Evolutionary conservation across 2,888 invertebrate species (phyloP).

Genomic region (Drosophila macrospina): DNA sequence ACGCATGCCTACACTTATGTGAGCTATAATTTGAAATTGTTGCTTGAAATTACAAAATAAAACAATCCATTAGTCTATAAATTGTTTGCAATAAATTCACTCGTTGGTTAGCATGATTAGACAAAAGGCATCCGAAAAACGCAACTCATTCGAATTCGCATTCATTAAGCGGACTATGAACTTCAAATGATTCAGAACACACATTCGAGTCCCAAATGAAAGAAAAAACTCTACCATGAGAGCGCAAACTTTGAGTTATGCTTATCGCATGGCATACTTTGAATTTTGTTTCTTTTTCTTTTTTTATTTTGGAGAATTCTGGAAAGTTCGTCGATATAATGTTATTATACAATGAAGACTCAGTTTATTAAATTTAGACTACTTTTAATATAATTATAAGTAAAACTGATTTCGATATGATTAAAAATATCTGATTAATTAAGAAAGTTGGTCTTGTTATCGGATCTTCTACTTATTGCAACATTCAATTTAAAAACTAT

Average conservation of each 20-base stretch:
- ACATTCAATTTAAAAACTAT: background rate
- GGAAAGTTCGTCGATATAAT: conserved; percentile 39
- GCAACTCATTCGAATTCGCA: conserved; percentile 50
- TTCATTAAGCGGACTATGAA: conserved; percentile 59
- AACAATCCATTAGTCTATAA: background rate
- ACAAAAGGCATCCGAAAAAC: conserved; percentile 39
- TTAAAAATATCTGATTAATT: no score
- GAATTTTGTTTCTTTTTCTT: conserved; percentile 16
- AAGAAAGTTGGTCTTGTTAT: no score
- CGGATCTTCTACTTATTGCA: no score
- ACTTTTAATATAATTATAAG: no score
- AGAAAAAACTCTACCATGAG: conserved; percentile 22
- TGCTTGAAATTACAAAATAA: conserved; percentile 44
- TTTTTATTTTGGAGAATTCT: conserved; percentile 31
- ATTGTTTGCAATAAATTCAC: conserved; percentile 5
- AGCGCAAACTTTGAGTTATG: conserved; percentile 36
- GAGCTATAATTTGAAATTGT: conserved; percentile 39
- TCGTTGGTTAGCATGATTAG: conserved; percentile 33
- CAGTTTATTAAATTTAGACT: background rate
- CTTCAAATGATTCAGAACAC: conserved; percentile 38
- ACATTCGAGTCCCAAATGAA: conserved; percentile 13
- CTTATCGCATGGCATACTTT: conserved; percentile 44
- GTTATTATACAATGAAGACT: conserved; percentile 16
- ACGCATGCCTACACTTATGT: background rate
- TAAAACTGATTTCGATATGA: no score